Percentiles rank a stretch among this genome's conserved stretches.
These are phyloP conservation scores for Eurosta solidaginis DNA, from an alignment of 1,140 invertebrate genomes.

Conservation along the genomic window DNA sequence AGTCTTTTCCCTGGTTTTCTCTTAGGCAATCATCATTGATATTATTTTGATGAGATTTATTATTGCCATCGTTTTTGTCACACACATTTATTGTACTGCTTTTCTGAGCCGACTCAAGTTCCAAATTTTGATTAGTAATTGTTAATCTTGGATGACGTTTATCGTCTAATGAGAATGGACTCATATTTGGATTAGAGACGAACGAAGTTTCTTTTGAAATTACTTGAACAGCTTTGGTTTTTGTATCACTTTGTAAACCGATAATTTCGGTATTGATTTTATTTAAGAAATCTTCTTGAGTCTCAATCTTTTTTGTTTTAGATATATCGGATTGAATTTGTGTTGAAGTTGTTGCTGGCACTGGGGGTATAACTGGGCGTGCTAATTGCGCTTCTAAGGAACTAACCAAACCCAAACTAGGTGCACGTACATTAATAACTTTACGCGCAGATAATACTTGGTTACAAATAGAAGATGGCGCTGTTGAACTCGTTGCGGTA, in stretches of 20 bases:
- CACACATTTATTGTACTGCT: not conserved
- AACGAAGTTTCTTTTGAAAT: conserved; percentile 61
- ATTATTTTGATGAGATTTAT: not conserved
- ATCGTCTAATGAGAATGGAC: not conserved
- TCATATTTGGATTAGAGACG: conserved; percentile 52
- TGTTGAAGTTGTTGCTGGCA: conserved; percentile 42
- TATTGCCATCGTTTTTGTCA: not conserved
- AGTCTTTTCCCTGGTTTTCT: not conserved
- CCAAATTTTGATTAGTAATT: not conserved
- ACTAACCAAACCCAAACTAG: conserved; percentile 70
- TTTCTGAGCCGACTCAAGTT: not conserved
- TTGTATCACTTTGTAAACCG: conserved; percentile 29
- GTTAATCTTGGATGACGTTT: not conserved
- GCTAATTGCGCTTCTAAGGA: conserved; percentile 76
- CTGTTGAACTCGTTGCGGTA: not conserved
- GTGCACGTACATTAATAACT: conserved; percentile 63
- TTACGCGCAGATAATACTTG: conserved; percentile 62
- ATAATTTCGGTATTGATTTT: not conserved
- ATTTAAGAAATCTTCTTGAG: not conserved
- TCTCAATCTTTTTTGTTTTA: not conserved
- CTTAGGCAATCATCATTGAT: not conserved
- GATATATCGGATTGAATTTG: not conserved
- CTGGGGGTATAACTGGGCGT: conserved; percentile 71
- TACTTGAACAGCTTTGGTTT: conserved; percentile 49
- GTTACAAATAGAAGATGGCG: not conserved